These are phyloP conservation scores for Megaustenia siamemsis DNA, from an alignment of 2,888 invertebrate species.

Conservation along the genomic window DNA sequence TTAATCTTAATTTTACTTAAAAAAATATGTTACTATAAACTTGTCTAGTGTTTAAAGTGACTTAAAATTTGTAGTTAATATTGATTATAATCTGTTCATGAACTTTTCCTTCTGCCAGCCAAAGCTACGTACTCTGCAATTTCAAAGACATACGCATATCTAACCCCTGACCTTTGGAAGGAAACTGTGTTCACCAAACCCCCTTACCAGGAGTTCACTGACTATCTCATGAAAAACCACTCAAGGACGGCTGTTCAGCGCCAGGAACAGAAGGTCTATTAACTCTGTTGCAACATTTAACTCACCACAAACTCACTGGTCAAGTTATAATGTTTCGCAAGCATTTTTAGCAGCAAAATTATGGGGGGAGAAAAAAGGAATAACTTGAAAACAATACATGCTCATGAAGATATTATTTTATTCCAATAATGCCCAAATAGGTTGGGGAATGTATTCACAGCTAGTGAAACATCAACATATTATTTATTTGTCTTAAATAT, in stretches of 20 bases:
- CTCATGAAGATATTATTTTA: constrained; percentile 30
- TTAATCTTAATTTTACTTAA: too few species aligned
- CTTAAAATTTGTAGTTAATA: not conserved
- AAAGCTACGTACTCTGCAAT: constrained; percentile 99
- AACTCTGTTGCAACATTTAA: constrained; percentile 24
- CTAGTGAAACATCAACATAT: too few species aligned
- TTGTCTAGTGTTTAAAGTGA: too few species aligned
- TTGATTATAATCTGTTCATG: too few species aligned
- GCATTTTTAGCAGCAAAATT: constrained; percentile 21
- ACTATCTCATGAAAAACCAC: constrained; percentile 86
- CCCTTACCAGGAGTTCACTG: constrained; percentile 97
- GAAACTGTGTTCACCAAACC: constrained; percentile 95
- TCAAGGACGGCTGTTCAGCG: constrained; percentile 69
- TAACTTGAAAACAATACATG: not conserved
- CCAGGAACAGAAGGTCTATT: constrained; percentile 76
- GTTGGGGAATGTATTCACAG: too few species aligned
- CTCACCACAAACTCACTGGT: not conserved
- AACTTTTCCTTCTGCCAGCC: constrained; percentile 82
- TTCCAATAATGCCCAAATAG: too few species aligned
- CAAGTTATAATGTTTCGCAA: constrained; percentile 17
- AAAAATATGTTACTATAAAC: too few species aligned
- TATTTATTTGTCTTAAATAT: too few species aligned
- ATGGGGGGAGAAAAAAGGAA: not conserved
- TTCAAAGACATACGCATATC: constrained; percentile 97
- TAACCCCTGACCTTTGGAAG: constrained; percentile 99